Conservation (phyloP, 1,140 invertebrate genomes). For the Drosophila saltans region DNA sequence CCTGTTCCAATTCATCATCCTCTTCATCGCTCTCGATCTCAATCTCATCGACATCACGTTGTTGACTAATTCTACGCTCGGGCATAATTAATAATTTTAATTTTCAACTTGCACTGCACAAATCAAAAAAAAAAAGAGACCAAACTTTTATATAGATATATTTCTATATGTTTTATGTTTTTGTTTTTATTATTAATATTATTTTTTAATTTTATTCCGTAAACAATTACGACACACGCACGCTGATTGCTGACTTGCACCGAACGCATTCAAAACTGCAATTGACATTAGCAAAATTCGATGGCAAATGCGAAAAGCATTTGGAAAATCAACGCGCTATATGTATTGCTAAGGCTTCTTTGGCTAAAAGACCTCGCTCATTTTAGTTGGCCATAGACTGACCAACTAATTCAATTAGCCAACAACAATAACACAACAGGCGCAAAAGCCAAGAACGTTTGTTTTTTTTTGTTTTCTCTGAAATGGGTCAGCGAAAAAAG, state of each 20-base stretch:
- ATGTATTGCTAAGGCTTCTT: conserved; percentile 57
- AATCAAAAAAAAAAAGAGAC: conserved; percentile 16
- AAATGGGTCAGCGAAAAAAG: conserved; percentile 65
- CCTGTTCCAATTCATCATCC: conserved; percentile 74
- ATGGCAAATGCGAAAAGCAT: conserved; percentile 35
- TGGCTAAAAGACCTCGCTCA: conserved; percentile 2
- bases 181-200: background rate
- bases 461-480: background rate
- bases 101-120: conserved; percentile 1
- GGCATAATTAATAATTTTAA: conserved; percentile 49
- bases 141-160: background rate
- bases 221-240: background rate
- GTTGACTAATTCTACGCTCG: conserved; percentile 59
- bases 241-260: conserved; percentile 57
- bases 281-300: conserved; percentile 49
- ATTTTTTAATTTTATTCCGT: background rate
- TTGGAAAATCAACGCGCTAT: conserved; percentile 24
- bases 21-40: conserved; percentile 79
- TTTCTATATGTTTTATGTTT: background rate
- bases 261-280: conserved; percentile 76
- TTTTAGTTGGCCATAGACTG: conserved; percentile 27
- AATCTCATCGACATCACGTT: conserved; percentile 76
- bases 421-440: conserved; percentile 17
- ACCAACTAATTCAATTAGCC: conserved; percentile 68
- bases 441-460: conserved; percentile 30